Percentiles rank a stretch among this genome's conserved stretches.
These are phyloP conservation scores for Neoarius graeffei DNA, from an alignment of 2,113 vertebrate species.

Conservation along the genomic window DNA sequence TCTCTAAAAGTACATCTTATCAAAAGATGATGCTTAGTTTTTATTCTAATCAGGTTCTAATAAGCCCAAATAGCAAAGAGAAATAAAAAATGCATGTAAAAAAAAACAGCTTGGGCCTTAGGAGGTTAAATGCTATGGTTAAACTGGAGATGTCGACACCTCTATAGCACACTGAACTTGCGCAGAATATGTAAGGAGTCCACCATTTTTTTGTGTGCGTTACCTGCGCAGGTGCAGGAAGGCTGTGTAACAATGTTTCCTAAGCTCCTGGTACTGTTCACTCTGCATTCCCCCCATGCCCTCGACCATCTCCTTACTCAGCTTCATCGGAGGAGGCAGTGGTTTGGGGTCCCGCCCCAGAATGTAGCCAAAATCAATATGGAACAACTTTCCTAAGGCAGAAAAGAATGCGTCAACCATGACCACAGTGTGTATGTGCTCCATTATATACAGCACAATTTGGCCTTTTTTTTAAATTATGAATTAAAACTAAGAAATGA, in stretches of 20 bases:
- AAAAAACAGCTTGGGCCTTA: too few species aligned
- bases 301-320: constrained; percentile 99
- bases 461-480: background rate
- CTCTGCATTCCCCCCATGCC: constrained; percentile 98
- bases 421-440: background rate
- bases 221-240: constrained; percentile 96
- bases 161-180: background rate
- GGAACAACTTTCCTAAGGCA: constrained; percentile 91
- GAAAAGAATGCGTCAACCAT: constrained; percentile 28
- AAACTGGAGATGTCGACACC: background rate
- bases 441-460: background rate
- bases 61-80: too few species aligned
- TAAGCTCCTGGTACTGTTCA: constrained; percentile 98
- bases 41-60: too few species aligned
- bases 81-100: too few species aligned
- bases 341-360: constrained; percentile 97
- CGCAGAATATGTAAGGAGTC: background rate
- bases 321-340: constrained; percentile 96
- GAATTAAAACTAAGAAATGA: background rate
- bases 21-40: too few species aligned
- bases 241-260: constrained; percentile 97
- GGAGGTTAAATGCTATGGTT: background rate
- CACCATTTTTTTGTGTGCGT: background rate
- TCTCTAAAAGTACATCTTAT: too few species aligned
- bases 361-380: constrained; percentile 99